These are phyloP conservation scores for Chrysolina oricalcia DNA, from an alignment of 2,888 invertebrate species.

Conservation along the genomic window DNA sequence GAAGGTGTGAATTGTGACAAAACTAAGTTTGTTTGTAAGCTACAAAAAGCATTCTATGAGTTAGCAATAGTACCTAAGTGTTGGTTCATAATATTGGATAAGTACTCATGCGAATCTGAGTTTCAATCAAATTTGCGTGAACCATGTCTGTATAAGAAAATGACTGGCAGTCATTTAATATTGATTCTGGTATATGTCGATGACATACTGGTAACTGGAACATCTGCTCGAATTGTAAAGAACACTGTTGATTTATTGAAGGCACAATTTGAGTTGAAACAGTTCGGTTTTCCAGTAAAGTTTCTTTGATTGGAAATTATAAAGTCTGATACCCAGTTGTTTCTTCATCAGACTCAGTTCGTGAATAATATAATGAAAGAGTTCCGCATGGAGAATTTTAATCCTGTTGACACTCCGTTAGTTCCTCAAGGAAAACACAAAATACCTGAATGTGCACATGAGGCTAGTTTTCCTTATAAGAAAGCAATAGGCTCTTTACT, in stretches of 20 bases:
- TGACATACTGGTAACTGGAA: not conserved
- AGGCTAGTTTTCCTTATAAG: not conserved
- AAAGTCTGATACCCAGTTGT: constrained; percentile 3
- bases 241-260: not conserved
- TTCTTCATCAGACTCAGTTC: constrained; percentile 2
- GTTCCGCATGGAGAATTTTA: not conserved
- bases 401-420: not conserved
- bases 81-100: not conserved
- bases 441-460: not conserved
- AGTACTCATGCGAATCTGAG: not conserved
- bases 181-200: not conserved
- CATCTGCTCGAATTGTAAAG: not conserved
- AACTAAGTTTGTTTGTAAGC: not conserved
- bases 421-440: not conserved
- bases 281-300: not conserved
- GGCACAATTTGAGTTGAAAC: not conserved
- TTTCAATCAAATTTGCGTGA: not conserved
- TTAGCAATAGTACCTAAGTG: not conserved
- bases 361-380: constrained; percentile 4
- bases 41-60: not conserved
- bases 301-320: not conserved
- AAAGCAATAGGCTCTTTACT: not conserved
- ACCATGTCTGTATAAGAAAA: not conserved
- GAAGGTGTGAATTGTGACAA: not conserved
- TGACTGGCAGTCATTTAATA: not conserved